phyloP scores from a whole-genome alignment of 2,113 vertebrate genomes.

The Myotis brandtii region DNA sequence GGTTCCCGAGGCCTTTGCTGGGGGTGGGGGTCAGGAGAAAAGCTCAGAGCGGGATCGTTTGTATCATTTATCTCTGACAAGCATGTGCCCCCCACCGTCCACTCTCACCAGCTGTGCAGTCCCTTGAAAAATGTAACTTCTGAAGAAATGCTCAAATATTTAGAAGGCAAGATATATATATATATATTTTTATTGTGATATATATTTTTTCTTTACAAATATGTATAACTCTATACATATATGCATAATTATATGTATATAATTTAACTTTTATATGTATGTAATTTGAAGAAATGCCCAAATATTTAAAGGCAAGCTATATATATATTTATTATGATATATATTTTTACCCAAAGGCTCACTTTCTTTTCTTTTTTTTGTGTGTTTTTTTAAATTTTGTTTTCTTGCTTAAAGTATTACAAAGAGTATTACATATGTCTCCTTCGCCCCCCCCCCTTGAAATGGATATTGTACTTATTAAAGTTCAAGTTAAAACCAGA shows the following conservation, averaged over 20 bases:
- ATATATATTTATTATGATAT: no score
- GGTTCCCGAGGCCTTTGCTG: not conserved
- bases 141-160: not conserved
- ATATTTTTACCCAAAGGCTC: no score
- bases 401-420: no score
- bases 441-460: no score
- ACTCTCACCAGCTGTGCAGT: not conserved
- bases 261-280: no score
- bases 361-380: no score
- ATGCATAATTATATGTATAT: not conserved
- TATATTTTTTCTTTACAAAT: not conserved
- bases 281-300: no score
- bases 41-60: not conserved
- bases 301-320: not conserved
- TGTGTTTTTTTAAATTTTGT: no score
- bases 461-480: no score
- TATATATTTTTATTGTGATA: not conserved
- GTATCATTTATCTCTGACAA: not conserved
- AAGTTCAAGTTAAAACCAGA: no score
- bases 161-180: not conserved
- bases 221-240: not conserved
- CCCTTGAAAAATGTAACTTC: not conserved
- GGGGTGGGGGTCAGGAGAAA: not conserved
- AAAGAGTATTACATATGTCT: no score
- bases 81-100: not conserved